phyloP scores from a whole-genome alignment of 2,797 vertebrate species.

The Schizothorax lantsangensis region DNA sequence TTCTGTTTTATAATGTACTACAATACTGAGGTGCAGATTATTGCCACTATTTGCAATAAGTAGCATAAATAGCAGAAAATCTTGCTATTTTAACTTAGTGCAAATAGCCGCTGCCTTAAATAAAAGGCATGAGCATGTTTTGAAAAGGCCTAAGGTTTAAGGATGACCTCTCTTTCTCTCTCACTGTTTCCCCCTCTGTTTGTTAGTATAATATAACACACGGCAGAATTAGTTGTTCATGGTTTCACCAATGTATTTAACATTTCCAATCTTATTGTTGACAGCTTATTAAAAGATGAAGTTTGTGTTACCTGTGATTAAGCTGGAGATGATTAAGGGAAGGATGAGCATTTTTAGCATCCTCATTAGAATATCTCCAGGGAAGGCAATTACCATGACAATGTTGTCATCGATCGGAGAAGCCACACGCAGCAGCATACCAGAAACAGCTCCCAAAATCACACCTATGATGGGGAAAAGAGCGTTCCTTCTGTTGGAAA shows the following conservation, averaged over 20 bases:
- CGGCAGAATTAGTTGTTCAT: not conserved
- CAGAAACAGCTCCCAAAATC: conserved; percentile 89
- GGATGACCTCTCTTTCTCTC: too few species aligned
- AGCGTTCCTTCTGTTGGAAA: not conserved
- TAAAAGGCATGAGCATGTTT: not conserved
- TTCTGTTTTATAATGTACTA: too few species aligned
- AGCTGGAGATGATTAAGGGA: conserved; percentile 98
- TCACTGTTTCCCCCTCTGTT: not conserved
- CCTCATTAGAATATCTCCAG: conserved; percentile 98
- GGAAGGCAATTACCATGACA: conserved; percentile 96
- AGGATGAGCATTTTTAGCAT: conserved; percentile 99
- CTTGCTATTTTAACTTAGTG: too few species aligned
- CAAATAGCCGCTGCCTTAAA: not conserved
- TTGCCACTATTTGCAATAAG: too few species aligned
- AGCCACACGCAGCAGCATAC: conserved; percentile 89
- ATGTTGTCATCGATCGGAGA: conserved; percentile 93
- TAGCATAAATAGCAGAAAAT: too few species aligned
- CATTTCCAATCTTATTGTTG: not conserved
- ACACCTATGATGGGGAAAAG: conserved; percentile 82
- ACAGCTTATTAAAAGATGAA: not conserved
- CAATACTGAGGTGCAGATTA: too few species aligned
- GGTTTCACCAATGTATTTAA: not conserved
- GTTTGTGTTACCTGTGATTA: conserved; percentile 90
- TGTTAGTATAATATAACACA: not conserved
- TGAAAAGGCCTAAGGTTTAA: not conserved